phyloP scores from a whole-genome alignment of 2,113 vertebrate species.

The Tricholaema leucomelas region DNA sequence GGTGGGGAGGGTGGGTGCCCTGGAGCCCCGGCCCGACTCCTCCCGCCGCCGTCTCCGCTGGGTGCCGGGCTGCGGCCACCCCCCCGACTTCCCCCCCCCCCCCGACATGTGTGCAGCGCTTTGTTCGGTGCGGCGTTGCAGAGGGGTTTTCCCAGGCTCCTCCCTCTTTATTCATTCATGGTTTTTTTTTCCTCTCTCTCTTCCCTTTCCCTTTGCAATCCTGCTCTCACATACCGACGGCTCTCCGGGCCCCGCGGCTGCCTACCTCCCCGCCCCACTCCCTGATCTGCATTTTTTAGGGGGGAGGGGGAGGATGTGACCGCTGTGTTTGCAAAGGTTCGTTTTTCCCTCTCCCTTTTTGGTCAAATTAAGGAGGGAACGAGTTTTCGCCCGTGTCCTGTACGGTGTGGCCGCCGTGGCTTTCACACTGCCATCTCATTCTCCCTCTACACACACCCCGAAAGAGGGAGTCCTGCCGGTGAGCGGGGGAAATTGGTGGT shows the following conservation, averaged over 20 bases:
- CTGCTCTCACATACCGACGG: background rate
- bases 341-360: background rate
- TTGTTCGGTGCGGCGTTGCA: conserved; percentile 82
- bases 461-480: background rate
- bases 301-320: background rate
- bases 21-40: too few relatives aligned
- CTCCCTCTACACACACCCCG: background rate
- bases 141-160: conserved; percentile 98
- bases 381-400: background rate
- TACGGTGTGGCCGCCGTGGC: background rate
- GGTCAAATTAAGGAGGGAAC: background rate
- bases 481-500: background rate
- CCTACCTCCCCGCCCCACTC: background rate
- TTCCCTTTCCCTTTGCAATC: background rate
- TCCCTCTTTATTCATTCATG: conserved; percentile 83
- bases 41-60: too few relatives aligned
- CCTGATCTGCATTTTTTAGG: background rate
- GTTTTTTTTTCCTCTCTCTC: conserved; percentile 27
- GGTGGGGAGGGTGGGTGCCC: too few relatives aligned
- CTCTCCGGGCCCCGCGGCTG: background rate
- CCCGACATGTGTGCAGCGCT: conserved; percentile 66
- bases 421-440: background rate
- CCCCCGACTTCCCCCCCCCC: background rate
- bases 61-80: too few relatives aligned
- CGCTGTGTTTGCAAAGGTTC: background rate